These are phyloP conservation scores for Notothenia coriiceps DNA, from an alignment of 2,113 vertebrate species.

Conservation along the genomic window DNA sequence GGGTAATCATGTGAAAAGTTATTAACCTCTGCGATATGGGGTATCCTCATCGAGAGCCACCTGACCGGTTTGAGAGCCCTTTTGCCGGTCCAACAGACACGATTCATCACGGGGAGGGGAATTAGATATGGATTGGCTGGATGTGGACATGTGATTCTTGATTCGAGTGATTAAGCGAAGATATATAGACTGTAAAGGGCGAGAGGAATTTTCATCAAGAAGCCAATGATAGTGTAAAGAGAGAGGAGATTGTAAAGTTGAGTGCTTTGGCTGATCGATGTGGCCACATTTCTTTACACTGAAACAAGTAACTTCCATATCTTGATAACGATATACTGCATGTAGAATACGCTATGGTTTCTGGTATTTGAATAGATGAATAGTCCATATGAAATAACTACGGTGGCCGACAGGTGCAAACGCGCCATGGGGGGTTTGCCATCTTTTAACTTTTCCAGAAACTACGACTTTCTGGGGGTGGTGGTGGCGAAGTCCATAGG, in stretches of 20 bases:
- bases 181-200: conserved; percentile 52
- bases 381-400: no score
- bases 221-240: conserved; percentile 10
- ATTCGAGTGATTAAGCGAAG: conserved; percentile 52
- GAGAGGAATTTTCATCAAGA: conserved; percentile 27
- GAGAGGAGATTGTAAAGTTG: conserved; percentile 41
- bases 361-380: no score
- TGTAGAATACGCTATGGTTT: no score
- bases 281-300: no score
- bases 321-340: no score
- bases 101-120: conserved; percentile 37
- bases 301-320: no score
- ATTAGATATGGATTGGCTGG: conserved; percentile 42
- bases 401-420: no score
- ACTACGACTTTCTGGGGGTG: no score
- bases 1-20: conserved; percentile 76
- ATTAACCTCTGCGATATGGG: conserved; percentile 75
- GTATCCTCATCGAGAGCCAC: conserved; percentile 24
- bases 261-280: not conserved
- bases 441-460: no score
- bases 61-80: conserved; percentile 46
- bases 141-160: conserved; percentile 45
- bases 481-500: no score
- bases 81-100: not conserved
- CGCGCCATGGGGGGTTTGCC: no score